Conservation (phyloP, 2,113 vertebrate genomes). For the Thunnus thynnus region DNA sequence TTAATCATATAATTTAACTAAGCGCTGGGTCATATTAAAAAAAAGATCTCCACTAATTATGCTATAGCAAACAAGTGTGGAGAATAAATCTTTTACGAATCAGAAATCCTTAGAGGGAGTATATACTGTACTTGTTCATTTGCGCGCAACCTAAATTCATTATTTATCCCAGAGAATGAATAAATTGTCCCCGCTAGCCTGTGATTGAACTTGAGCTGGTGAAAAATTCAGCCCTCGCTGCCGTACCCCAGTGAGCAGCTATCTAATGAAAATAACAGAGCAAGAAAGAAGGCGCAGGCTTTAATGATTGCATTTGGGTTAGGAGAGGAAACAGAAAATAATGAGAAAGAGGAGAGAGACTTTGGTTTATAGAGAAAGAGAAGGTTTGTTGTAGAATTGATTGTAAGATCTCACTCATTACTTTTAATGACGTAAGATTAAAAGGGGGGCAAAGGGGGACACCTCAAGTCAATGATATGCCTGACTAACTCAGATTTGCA, state of each 20-base stretch:
- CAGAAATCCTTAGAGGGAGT: conserved; percentile 58
- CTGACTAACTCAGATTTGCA: background rate
- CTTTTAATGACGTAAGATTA: background rate
- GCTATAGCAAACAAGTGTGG: conserved; percentile 56
- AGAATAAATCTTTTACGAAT: conserved; percentile 68
- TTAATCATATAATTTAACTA: conserved; percentile 42
- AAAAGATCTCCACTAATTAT: conserved; percentile 43
- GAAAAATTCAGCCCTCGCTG: conserved; percentile 60
- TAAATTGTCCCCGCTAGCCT: conserved; percentile 73
- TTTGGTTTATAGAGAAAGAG: background rate
- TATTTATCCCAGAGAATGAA: conserved; percentile 75
- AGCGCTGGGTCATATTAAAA: background rate
- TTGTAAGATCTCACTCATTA: conserved; percentile 1
- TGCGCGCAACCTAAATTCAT: conserved; percentile 79
- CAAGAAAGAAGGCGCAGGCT: conserved; percentile 7
- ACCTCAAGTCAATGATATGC: background rate
- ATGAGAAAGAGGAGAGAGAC: conserved; percentile 35
- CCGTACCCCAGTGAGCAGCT: conserved; percentile 51
- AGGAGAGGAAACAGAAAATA: conserved; percentile 47
- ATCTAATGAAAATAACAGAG: conserved; percentile 56
- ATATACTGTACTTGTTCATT: conserved; percentile 50
- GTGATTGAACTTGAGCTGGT: conserved; percentile 73
- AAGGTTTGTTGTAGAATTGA: conserved; percentile 12
- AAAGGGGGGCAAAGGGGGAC: background rate
- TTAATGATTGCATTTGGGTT: conserved; percentile 75